Conservation (phyloP, 2,888 invertebrate species). For the Platycnemis pennipes region DNA sequence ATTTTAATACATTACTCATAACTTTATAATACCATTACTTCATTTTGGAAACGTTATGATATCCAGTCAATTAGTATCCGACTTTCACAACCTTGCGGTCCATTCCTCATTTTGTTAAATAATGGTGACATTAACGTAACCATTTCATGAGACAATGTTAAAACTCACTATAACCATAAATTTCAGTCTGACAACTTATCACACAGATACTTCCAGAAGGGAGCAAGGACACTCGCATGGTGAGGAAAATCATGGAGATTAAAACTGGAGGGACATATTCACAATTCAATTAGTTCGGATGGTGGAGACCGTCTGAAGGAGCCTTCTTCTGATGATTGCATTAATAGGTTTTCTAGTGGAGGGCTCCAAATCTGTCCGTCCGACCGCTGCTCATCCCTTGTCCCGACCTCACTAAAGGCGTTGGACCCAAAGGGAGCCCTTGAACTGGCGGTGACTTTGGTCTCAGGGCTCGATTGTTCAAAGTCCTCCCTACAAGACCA, state of each 20-base stretch:
- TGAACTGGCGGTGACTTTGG: background rate
- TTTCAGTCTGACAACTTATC: background rate
- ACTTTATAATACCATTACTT: background rate
- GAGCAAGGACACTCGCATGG: background rate
- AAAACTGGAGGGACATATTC: background rate
- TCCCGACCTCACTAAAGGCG: background rate
- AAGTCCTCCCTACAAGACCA: background rate
- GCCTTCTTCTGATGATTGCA: background rate
- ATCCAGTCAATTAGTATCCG: background rate
- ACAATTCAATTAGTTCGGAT: slow-evolving; percentile 31
- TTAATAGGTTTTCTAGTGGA: slow-evolving; percentile 3
- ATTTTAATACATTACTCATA: background rate
- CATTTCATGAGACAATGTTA: too few species aligned
- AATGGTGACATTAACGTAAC: too few species aligned
- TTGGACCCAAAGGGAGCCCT: background rate
- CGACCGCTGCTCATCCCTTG: background rate
- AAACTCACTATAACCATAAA: background rate
- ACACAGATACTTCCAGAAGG: background rate
- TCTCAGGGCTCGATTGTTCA: background rate
- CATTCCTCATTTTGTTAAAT: background rate
- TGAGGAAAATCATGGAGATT: background rate
- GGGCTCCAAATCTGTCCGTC: slow-evolving; percentile 12
- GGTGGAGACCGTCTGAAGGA: background rate
- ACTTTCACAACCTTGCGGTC: background rate
- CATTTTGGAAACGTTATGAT: background rate